Evolutionary conservation across 37 sponge, comb jelly and placozoan genomes (phyloP), one percentile per base, ranked within the genome.

Genomic region (Ephydatia muelleri): DNA sequence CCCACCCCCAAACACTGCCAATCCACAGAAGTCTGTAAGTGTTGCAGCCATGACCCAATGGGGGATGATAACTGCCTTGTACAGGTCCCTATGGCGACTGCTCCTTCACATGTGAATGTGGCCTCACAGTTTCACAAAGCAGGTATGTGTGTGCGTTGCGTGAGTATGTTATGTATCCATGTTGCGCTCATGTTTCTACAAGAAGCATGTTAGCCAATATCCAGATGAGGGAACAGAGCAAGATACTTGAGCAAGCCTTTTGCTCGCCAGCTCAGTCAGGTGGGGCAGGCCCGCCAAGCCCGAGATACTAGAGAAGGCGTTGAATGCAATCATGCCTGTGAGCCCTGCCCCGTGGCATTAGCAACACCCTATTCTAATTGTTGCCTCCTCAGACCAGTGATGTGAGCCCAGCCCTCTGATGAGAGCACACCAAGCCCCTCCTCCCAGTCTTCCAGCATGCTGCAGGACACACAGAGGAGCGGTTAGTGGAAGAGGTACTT

Each of bases 81-180:
- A 57, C 49, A 90, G 91, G 91, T 94, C 57, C 85, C 94, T 71
- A 87, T 90, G 77, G 94, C 94, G 40, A 82, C 94, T 3, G 85
- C 87, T 33, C 94, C 94, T 21, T 72, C 88, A 31, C 86, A 89
- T 29, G 36, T 90, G 36, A 75, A 64, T 71, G 85, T 82, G 5
- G 86, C 86, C 9, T 84, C 90, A 35, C 72, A 83, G 6, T 49
- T 49, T 83, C 16, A 89, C 88, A 5, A 93, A 89, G 71, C 91
- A 84, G 86, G 86, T 86, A 33, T 43, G 49, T 12, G 29, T 49
- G 28, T 64, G 34, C 27, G 67, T 47, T 47, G 66, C 23, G 12
- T 49, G 28, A 25, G 23, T 29, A 33, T 23, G 27, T 25, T 76
- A 38, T 76, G 76, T 36, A 39, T 76, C 39, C 9, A 6, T 73